phyloP scores from a whole-genome alignment of 2,888 invertebrate genomes.

The Apamea anceps region DNA sequence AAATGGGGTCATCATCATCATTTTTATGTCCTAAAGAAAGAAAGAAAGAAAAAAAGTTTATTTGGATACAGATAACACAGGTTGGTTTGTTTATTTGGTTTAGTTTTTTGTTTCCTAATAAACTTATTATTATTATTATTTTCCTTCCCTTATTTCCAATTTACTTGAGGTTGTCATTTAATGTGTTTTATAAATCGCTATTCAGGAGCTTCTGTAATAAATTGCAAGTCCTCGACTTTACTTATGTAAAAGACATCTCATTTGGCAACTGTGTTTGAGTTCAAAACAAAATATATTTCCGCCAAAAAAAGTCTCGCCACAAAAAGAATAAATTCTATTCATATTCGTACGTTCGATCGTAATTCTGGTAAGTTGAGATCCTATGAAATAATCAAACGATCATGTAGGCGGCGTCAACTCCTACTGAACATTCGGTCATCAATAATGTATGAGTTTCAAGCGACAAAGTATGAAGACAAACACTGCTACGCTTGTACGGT shows the following conservation, averaged over 20 bases:
- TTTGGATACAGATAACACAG: too few relatives aligned
- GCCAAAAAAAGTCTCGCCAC: constrained; percentile 19
- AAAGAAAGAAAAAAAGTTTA: too few relatives aligned
- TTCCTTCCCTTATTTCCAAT: not conserved
- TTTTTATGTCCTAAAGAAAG: too few relatives aligned
- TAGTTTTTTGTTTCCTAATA: too few relatives aligned
- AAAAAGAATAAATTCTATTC: constrained; percentile 66
- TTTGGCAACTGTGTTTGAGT: not conserved
- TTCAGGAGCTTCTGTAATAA: not conserved
- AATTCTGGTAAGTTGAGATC: constrained; percentile 71
- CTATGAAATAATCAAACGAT: constrained; percentile 84
- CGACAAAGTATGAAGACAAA: constrained; percentile 87
- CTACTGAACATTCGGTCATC: constrained; percentile 78
- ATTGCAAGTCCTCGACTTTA: not conserved
- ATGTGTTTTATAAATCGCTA: not conserved
- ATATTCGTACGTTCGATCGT: constrained; percentile 72
- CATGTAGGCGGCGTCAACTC: constrained; percentile 72
- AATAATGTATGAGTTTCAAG: constrained; percentile 87
- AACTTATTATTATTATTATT: too few relatives aligned
- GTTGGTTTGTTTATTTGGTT: too few relatives aligned
- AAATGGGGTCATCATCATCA: not conserved
- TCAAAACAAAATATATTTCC: not conserved
- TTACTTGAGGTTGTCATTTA: not conserved
- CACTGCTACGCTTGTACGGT: constrained; percentile 75
- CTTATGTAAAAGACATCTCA: constrained; percentile 8